Percentiles rank a stretch among this genome's conserved stretches.
Conservation (phyloP, 2,888 invertebrate genomes). For the Chouioia cunea region DNA sequence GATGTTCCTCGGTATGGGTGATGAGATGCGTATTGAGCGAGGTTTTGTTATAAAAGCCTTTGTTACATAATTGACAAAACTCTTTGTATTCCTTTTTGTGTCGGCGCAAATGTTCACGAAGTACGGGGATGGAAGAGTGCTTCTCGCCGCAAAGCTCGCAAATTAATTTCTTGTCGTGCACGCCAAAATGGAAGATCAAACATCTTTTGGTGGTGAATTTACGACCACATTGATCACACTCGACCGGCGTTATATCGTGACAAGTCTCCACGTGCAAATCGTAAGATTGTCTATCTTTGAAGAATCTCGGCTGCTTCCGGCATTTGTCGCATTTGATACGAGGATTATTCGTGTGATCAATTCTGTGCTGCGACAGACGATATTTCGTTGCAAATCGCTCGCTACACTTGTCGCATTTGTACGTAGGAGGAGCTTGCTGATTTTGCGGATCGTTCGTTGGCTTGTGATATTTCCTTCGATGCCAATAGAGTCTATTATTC, state of each 20-base stretch:
- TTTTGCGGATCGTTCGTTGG: neutral
- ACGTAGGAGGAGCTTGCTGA: neutral
- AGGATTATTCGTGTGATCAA: conserved; percentile 53
- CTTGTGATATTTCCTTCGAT: neutral
- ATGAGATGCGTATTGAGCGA: conserved; percentile 68
- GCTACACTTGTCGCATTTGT: conserved; percentile 5
- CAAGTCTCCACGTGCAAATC: conserved; percentile 63
- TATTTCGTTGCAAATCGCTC: neutral
- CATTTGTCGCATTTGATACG: conserved; percentile 63
- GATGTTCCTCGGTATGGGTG: conserved; percentile 70
- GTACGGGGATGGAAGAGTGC: conserved; percentile 68
- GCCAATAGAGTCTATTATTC: neutral
- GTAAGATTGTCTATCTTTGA: conserved; percentile 61
- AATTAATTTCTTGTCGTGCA: conserved; percentile 58
- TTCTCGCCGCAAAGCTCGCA: conserved; percentile 71
- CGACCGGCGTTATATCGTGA: conserved; percentile 66
- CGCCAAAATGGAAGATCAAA: conserved; percentile 62
- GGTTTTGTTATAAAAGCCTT: conserved; percentile 67
- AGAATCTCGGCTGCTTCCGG: conserved; percentile 58
- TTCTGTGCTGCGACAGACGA: neutral
- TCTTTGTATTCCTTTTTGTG: conserved; percentile 69
- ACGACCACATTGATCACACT: conserved; percentile 71
- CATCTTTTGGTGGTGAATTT: conserved; percentile 70
- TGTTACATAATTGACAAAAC: conserved; percentile 67
- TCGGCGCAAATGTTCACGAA: conserved; percentile 62